Evolutionary conservation across 2,113 vertebrate genomes (phyloP).

Genomic region (Tychaedon coryphoeus): DNA sequence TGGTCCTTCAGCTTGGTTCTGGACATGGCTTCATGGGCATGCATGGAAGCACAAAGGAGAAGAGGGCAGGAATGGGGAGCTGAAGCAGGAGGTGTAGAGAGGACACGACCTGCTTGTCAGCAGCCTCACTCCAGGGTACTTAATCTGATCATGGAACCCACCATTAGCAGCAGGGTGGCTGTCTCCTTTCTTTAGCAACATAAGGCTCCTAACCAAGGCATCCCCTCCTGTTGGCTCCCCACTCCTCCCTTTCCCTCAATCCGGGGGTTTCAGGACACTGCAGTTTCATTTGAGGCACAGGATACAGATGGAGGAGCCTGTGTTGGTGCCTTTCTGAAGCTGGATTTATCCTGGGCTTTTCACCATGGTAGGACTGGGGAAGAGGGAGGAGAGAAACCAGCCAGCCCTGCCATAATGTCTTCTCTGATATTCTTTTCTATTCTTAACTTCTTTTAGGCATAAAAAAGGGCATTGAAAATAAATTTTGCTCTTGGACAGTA

Average conservation of each 20-base stretch:
- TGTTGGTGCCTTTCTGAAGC: neutral
- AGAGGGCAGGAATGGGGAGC: neutral
- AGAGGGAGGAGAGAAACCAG: neutral
- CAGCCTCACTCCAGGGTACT: neutral
- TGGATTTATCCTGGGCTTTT: neutral
- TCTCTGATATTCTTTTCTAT: neutral
- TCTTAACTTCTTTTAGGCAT: neutral
- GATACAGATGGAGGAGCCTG: neutral
- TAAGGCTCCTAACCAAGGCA: neutral
- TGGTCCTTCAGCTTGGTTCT: neutral
- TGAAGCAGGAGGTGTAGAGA: neutral
- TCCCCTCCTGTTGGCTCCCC: neutral
- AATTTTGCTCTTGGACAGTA: neutral
- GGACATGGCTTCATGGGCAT: rapidly evolving
- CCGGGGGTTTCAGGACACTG: neutral
- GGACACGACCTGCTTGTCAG: neutral
- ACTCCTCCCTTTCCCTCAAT: neutral
- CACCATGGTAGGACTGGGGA: rapidly evolving
- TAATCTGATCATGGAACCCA: neutral
- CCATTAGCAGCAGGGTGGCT: neutral
- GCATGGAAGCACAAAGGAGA: neutral
- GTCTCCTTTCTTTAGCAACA: neutral
- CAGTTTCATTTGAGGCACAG: neutral
- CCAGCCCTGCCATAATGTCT: neutral
- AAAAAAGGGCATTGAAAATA: neutral